Evolutionary conservation across 2,113 vertebrate species (phyloP), one percentile per base, ranked within the genome.

Genomic region (Polypterus bichir): DNA sequence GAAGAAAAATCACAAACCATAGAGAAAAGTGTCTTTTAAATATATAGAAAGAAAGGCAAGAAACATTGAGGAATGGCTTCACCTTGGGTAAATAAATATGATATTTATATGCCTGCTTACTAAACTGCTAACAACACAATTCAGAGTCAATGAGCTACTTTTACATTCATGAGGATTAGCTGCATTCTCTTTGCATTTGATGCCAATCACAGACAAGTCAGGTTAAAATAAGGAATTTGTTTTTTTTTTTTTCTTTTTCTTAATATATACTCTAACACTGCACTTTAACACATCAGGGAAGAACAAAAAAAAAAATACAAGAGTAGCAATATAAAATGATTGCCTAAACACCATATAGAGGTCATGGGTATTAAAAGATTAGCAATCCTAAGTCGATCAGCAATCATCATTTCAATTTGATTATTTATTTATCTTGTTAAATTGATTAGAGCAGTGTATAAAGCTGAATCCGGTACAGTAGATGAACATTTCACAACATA

Each of bases 331-430:
- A 68, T 77, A 82, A 76, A 71, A 76, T 72, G 71, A 76, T 79
- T 79, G 75, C 71, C 72, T 67, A 52, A 59, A 68, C 70, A 67
- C 62, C 72, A 66, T 73, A 76, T 72, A 70, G 80, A 77, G 78
- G 77, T 81, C 81, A 80, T 65, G 70, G 65, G 77, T 73, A 84
- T 85, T 86, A 81, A 81, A 76, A 79, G 80, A 85, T 83, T 83
- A 83, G 76, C 47, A 9, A 60, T 54, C 73, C 71, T 75, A 81
- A 82, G 77, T 72, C 73, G 67, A 72, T 81, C 79, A 83, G 76
- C 76, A 79, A 79, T 79, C 79, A 82, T 83, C 76, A 81, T 87
- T 81, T 85, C 73, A 82, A 83, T 84, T 81, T 82, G 78, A 82
- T 79, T 79, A 81, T 83, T 81, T 81, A 82, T 82, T 77, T 77